Evolutionary conservation across 2,888 invertebrate species (phyloP).

Genomic region (Diaprepes abbreviatus): DNA sequence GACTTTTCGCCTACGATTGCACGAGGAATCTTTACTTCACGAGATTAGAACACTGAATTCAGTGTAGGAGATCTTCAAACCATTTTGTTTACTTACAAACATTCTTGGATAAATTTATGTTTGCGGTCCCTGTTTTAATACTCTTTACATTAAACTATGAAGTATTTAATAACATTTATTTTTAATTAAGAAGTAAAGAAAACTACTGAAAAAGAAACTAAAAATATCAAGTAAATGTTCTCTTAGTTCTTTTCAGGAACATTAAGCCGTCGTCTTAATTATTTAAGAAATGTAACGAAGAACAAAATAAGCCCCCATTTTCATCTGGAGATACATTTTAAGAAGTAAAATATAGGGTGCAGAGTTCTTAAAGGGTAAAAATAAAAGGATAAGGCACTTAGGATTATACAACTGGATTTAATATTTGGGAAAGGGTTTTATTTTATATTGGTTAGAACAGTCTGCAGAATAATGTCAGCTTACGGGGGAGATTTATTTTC

Average conservation of each 20-base stretch:
- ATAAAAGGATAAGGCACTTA: not conserved
- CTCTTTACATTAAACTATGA: no score
- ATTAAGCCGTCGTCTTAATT: slow-evolving; percentile 16
- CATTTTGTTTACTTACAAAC: no score
- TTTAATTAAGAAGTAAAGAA: not conserved
- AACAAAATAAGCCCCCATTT: slow-evolving; percentile 16
- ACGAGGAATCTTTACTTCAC: no score
- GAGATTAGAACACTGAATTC: no score
- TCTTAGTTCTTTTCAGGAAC: not conserved
- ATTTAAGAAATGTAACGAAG: slow-evolving; percentile 20
- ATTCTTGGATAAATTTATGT: no score
- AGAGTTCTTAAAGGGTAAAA: not conserved
- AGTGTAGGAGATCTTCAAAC: no score
- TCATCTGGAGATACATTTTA: slow-evolving; percentile 11
- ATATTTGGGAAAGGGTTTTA: not conserved
- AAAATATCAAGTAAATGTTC: not conserved
- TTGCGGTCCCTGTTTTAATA: no score
- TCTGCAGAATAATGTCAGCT: no score
- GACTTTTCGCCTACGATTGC: no score
- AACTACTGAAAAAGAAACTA: not conserved
- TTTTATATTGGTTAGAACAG: no score
- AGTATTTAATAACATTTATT: no score
- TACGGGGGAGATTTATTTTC: no score
- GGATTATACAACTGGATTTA: not conserved
- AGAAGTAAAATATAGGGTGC: not conserved